A percentile compares a stretch with the other conserved stretches of the same genome.
Conservation (phyloP, 2,797 vertebrate species). For the Tympanoctomys barrerae region DNA sequence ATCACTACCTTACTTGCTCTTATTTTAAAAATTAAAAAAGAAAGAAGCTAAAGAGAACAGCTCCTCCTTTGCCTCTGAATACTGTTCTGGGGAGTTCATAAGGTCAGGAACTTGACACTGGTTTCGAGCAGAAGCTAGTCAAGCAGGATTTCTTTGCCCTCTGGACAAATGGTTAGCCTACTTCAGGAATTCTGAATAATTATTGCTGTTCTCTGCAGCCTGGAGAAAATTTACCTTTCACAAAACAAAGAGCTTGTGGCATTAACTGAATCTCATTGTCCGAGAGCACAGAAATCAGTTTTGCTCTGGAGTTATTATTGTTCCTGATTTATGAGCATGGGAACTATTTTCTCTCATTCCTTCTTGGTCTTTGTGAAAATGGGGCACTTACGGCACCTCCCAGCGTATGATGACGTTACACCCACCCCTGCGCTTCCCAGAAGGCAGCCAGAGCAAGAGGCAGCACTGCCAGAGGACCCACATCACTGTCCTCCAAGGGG, state of each 20-base stretch:
- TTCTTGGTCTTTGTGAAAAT: slow-evolving; percentile 68
- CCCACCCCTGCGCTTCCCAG: neutral
- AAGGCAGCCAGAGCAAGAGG: neutral
- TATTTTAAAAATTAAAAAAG: neutral
- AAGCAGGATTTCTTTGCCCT: slow-evolving; percentile 77
- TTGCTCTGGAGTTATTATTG: slow-evolving; percentile 59
- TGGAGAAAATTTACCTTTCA: slow-evolving; percentile 83
- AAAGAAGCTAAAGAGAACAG: slow-evolving; percentile 14
- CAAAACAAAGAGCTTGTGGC: slow-evolving; percentile 67
- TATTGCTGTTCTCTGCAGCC: slow-evolving; percentile 71
- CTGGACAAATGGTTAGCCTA: slow-evolving; percentile 76
- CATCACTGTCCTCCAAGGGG: neutral
- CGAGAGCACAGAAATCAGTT: slow-evolving; percentile 38
- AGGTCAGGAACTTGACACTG: slow-evolving; percentile 82
- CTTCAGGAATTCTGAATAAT: slow-evolving; percentile 81
- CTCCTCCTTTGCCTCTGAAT: slow-evolving; percentile 70
- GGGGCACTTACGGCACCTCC: slow-evolving; percentile 64
- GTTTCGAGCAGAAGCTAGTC: slow-evolving; percentile 83
- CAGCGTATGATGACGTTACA: slow-evolving; percentile 44
- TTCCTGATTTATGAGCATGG: slow-evolving; percentile 56
- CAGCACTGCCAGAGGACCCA: neutral
- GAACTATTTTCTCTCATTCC: slow-evolving; percentile 67
- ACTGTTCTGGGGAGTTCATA: slow-evolving; percentile 64
- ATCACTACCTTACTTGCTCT: slow-evolving; percentile 26
- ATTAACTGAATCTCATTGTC: slow-evolving; percentile 65